These are phyloP conservation scores for Orchestes rusci DNA, from an alignment of 2,888 invertebrate species.

Conservation along the genomic window DNA sequence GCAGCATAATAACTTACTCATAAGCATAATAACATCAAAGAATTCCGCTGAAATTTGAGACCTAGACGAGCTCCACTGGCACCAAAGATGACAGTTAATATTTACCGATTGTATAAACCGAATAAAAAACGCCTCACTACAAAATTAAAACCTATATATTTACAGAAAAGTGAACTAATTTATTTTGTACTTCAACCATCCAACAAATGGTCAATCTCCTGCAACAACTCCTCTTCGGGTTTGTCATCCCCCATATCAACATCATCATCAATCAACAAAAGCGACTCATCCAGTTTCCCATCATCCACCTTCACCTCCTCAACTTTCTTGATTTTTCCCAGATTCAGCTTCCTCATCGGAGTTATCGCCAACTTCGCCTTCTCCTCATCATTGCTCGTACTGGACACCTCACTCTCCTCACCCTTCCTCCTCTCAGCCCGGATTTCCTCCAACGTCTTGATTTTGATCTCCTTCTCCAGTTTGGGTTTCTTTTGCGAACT, in stretches of 20 bases:
- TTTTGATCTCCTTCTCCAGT: slow-evolving; percentile 32
- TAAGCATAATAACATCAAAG: no score
- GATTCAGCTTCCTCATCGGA: slow-evolving; percentile 6
- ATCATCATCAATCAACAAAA: slow-evolving; percentile 38
- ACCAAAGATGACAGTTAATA: no score
- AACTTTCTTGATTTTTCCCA: slow-evolving; percentile 20
- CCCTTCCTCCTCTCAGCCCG: slow-evolving; percentile 36
- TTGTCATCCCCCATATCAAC: slow-evolving; percentile 34
- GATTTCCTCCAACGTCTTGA: slow-evolving; percentile 44
- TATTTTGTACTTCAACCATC: slow-evolving; percentile 32
- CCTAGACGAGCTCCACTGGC: no score
- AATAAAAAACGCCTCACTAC: no score
- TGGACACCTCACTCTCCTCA: slow-evolving; percentile 35
- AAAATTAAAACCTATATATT: no score
- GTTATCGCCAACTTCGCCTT: slow-evolving; percentile 4
- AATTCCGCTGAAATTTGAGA: no score
- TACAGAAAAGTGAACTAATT: no score
- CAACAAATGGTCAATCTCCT: slow-evolving; percentile 43
- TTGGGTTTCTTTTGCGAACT: neutral
- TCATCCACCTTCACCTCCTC: no score
- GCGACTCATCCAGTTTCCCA: slow-evolving; percentile 36
- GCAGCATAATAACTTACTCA: no score
- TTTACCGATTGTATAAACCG: no score
- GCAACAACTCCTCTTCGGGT: slow-evolving; percentile 42
- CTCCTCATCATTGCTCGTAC: slow-evolving; percentile 30